Evolutionary conservation across 2,888 invertebrate species (phyloP).

Genomic region (Camptogramma bilineatum): DNA sequence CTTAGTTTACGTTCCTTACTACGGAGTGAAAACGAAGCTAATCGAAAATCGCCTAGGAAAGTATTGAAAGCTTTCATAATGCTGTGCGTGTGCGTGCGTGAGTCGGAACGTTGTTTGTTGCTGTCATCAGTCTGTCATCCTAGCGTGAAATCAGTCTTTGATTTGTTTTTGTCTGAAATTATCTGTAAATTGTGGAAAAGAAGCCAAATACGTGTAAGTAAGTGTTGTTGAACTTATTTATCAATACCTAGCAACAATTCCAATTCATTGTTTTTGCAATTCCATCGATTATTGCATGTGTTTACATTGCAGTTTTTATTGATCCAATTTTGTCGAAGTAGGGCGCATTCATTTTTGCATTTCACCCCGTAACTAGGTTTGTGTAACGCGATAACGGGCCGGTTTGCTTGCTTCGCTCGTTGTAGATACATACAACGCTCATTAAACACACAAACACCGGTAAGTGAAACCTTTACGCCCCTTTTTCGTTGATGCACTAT

Average conservation of each 20-base stretch:
- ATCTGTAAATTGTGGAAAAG: constrained; percentile 2
- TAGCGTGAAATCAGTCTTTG: neutral
- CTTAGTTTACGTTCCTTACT: constrained; percentile 23
- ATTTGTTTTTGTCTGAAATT: constrained; percentile 33
- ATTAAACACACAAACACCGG: constrained; percentile 6
- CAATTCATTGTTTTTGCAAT: neutral
- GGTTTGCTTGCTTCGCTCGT: neutral
- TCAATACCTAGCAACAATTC: neutral
- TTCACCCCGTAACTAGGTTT: constrained; percentile 25
- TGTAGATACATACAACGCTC: neutral
- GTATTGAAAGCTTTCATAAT: neutral
- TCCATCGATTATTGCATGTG: neutral
- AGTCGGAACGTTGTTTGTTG: constrained; percentile 21
- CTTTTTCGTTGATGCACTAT: constrained; percentile 4
- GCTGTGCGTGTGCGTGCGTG: neutral
- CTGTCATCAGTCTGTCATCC: constrained; percentile 14
- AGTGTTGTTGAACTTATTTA: neutral
- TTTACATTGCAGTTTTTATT: constrained; percentile 34
- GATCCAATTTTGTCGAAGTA: constrained; percentile 34
- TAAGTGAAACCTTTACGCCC: constrained; percentile 22
- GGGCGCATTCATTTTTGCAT: constrained; percentile 27
- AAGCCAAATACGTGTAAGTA: constrained; percentile 13
- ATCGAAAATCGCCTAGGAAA: neutral
- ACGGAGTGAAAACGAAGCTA: neutral
- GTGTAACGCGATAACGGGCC: neutral